phyloP scores from a whole-genome alignment of 1,140 invertebrate genomes.

The Dysdera silvatica region DNA sequence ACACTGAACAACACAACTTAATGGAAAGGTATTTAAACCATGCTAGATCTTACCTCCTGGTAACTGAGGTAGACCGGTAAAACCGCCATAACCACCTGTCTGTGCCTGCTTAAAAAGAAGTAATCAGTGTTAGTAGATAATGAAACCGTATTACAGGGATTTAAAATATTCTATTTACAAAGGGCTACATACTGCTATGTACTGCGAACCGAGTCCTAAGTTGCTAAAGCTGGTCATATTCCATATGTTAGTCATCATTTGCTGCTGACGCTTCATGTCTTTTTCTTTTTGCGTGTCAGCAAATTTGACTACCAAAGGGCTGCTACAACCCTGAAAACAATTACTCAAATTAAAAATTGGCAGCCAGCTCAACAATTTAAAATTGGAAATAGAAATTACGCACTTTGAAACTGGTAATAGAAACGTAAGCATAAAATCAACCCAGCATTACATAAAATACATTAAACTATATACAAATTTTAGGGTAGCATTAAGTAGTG shows the following conservation, averaged over 20 bases:
- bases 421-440: too few relatives aligned
- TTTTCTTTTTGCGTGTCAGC: constrained; percentile 99
- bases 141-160: background rate
- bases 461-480: too few relatives aligned
- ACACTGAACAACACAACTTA: too few relatives aligned
- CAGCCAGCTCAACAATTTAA: too few relatives aligned
- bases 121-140: background rate
- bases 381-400: too few relatives aligned
- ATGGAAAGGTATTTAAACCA: too few relatives aligned
- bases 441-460: too few relatives aligned
- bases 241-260: constrained; percentile 82
- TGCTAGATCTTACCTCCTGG: constrained; percentile 24
- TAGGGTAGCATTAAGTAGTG: too few relatives aligned
- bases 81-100: constrained; percentile 27
- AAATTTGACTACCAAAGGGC: constrained; percentile 95
- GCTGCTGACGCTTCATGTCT: constrained; percentile 88
- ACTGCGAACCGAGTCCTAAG: constrained; percentile 46
- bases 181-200: constrained; percentile 42
- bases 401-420: too few relatives aligned
- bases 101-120: constrained; percentile 24
- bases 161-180: background rate
- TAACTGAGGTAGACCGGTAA: constrained; percentile 25
- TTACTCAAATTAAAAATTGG: too few relatives aligned
- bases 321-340: constrained; percentile 72
- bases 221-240: constrained; percentile 50